phyloP scores from a whole-genome alignment of 2,113 vertebrate genomes.

The Pyrgilauda ruficollis region DNA sequence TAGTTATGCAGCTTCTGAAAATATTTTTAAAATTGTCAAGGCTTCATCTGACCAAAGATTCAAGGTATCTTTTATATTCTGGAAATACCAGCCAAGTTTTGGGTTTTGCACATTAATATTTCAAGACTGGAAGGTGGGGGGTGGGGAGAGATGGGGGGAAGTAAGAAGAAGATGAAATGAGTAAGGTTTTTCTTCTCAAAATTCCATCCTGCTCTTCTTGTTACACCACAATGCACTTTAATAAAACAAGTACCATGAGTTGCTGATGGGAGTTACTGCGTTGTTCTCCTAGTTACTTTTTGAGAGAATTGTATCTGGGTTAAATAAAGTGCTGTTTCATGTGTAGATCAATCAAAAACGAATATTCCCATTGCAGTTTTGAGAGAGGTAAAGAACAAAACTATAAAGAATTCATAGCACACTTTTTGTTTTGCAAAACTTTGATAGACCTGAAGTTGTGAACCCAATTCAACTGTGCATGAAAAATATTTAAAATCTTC shows the following conservation, averaged over 20 bases:
- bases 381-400: neutral
- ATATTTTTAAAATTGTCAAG: neutral
- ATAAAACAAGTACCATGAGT: neutral
- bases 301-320: neutral
- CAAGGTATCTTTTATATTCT: neutral
- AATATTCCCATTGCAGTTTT: neutral
- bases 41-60: neutral
- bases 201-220: neutral
- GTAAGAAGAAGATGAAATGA: neutral
- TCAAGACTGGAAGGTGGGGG: neutral
- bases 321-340: neutral
- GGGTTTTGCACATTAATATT: neutral
- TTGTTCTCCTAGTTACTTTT: neutral
- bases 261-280: neutral
- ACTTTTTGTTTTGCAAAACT: neutral
- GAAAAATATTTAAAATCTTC: neutral
- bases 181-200: neutral
- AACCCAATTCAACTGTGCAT: neutral
- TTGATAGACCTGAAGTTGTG: neutral
- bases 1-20: neutral
- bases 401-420: neutral
- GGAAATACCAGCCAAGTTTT: neutral
- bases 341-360: neutral
- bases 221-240: neutral
- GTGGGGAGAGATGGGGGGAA: too few species aligned